Conservation (phyloP, 2,797 vertebrate species). For the Columba guinea region DNA sequence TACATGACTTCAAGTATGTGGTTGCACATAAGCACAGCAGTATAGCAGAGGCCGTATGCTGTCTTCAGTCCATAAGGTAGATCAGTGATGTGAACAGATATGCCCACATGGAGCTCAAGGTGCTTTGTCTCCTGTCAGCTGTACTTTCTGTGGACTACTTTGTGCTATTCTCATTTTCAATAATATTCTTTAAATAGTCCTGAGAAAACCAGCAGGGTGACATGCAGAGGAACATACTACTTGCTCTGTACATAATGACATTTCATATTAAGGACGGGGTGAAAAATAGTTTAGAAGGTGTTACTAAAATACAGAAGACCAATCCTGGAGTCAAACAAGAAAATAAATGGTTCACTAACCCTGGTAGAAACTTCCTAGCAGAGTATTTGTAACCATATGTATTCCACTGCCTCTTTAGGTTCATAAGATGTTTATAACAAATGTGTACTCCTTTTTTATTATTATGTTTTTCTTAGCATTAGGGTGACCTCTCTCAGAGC, state of each 20-base stretch:
- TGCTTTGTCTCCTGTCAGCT: neutral
- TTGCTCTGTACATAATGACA: neutral
- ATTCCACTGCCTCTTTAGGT: neutral
- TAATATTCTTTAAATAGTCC: neutral
- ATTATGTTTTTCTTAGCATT: neutral
- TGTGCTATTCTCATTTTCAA: neutral
- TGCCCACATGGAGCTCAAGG: neutral
- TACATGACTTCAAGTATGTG: neutral
- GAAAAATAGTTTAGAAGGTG: neutral
- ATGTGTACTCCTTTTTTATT: accelerated
- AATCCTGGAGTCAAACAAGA: neutral
- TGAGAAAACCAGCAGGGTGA: neutral
- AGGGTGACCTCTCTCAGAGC: neutral
- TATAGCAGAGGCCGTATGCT: accelerated
- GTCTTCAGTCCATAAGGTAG: neutral
- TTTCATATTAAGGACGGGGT: neutral
- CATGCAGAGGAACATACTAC: neutral
- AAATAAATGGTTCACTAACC: neutral
- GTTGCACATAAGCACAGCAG: no score
- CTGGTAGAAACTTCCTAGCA: neutral
- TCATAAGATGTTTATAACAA: neutral
- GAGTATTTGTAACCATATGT: accelerated
- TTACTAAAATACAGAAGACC: neutral
- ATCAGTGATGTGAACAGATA: neutral
- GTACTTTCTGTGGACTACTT: accelerated